phyloP scores from a whole-genome alignment of 2,113 vertebrate genomes.

The Colaptes auratus region DNA sequence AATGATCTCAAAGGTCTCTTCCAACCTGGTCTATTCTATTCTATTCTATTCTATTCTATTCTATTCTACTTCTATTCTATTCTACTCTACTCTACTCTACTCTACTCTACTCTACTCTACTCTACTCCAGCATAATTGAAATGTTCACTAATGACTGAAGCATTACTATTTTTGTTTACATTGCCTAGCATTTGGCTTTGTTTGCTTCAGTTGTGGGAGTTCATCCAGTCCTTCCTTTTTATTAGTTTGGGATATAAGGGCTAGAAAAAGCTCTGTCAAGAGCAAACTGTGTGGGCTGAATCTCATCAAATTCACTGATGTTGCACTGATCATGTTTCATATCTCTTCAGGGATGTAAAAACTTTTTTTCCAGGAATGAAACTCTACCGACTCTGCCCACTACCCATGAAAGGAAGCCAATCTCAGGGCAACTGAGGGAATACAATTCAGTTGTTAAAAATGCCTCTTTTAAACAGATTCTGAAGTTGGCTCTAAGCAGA shows the following conservation, averaged over 20 bases:
- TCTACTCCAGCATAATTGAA: neutral
- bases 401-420: constrained; percentile 28
- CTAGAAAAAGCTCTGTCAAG: constrained; percentile 17
- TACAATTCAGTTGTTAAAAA: constrained; percentile 50
- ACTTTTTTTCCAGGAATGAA: constrained; percentile 33
- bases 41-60: too few species aligned
- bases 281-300: constrained; percentile 47
- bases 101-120: neutral
- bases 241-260: constrained; percentile 41
- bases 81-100: too few species aligned
- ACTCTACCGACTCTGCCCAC: neutral
- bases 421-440: constrained; percentile 43
- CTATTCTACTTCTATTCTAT: too few species aligned
- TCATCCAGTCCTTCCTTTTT: constrained; percentile 20
- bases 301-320: constrained; percentile 40
- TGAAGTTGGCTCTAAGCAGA: constrained; percentile 14
- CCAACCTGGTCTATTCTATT: too few species aligned
- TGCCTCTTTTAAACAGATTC: constrained; percentile 32
- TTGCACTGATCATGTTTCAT: constrained; percentile 60
- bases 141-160: constrained; percentile 29
- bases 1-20: too few species aligned
- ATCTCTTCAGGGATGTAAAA: constrained; percentile 51
- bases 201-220: neutral
- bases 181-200: constrained; percentile 1
- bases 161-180: constrained; percentile 23